Percentiles rank a stretch among this genome's conserved stretches.
These are phyloP conservation scores for Okamejei kenojei DNA, from an alignment of 2,797 vertebrate species.

Conservation along the genomic window DNA sequence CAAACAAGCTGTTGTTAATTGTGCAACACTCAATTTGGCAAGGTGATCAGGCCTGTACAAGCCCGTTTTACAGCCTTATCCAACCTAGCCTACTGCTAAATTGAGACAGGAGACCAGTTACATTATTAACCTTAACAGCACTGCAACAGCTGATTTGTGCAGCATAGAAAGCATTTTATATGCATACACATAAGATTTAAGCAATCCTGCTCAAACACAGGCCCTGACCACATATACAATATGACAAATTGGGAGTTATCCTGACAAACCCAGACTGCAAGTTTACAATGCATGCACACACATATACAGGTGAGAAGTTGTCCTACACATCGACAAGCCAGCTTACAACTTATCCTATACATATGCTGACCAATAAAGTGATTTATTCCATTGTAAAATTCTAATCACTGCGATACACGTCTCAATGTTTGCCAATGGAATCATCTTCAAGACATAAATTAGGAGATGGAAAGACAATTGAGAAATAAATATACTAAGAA, in stretches of 20 bases:
- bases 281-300: background rate
- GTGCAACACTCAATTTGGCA: no score
- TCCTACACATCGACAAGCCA: background rate
- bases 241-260: no score
- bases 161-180: background rate
- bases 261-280: no score
- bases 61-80: no score
- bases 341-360: background rate
- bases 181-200: no score
- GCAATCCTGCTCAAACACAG: background rate
- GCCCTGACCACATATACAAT: background rate
- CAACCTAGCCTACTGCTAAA: no score
- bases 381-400: background rate
- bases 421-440: background rate
- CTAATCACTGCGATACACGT: background rate
- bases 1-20: no score
- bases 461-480: background rate
- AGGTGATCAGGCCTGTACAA: no score
- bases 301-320: background rate
- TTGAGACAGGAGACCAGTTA: background rate
- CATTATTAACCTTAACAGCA: background rate
- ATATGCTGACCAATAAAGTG: no score
- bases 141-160: background rate
- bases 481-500: no score
- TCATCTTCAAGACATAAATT: background rate